phyloP scores from a whole-genome alignment of 2,888 invertebrate species.

The Dysmachus trigonus region DNA sequence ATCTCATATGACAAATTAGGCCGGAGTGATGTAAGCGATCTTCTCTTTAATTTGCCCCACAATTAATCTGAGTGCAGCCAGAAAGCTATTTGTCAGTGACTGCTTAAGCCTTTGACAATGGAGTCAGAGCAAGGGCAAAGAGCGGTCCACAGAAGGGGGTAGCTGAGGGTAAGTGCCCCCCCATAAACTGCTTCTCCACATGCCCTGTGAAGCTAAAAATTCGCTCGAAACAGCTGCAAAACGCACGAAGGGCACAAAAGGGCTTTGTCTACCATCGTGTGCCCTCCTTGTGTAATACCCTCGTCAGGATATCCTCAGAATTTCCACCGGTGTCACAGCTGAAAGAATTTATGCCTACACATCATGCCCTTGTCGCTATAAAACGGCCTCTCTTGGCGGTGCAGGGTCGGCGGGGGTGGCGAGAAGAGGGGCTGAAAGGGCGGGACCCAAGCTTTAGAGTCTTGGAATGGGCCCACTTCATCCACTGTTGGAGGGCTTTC shows the following conservation, averaged over 20 bases:
- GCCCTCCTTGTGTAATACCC: not conserved
- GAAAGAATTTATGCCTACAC: slow-evolving; percentile 12
- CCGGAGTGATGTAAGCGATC: not conserved
- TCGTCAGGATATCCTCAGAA: slow-evolving; percentile 6
- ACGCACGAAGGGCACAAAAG: not conserved
- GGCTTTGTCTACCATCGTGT: not conserved
- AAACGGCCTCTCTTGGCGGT: not conserved
- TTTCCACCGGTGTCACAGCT: not conserved
- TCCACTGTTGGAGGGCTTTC: not conserved
- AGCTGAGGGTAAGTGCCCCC: not conserved
- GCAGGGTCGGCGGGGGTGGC: not conserved
- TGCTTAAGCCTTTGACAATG: not conserved
- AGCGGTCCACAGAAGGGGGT: not conserved
- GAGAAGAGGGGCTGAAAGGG: not conserved
- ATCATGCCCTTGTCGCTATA: not conserved
- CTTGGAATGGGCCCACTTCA: not conserved
- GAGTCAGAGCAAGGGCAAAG: not conserved
- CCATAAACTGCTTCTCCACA: not conserved
- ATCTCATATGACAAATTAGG: not conserved
- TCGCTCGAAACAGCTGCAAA: not conserved
- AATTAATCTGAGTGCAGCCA: not conserved
- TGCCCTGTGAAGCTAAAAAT: not conserved
- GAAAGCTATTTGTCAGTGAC: not conserved
- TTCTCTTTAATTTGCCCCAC: not conserved
- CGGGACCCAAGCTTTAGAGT: not conserved